Conservation (phyloP, 2,113 vertebrate genomes). For the Burhinus bistriatus region DNA sequence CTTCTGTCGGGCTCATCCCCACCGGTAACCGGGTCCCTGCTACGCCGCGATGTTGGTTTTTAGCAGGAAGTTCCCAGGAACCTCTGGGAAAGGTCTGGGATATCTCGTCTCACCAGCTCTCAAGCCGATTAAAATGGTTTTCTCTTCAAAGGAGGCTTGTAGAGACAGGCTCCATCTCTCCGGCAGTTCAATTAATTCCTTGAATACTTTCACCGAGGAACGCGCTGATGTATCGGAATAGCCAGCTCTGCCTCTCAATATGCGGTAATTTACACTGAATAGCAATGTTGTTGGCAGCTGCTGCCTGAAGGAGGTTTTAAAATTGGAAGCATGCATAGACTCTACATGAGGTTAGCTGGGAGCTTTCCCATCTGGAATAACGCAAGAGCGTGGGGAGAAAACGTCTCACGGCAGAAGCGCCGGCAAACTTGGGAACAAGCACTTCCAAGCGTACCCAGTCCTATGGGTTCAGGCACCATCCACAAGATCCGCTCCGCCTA, state of each 20-base stretch:
- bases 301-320: neutral
- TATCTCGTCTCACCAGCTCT: neutral
- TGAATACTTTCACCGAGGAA: neutral
- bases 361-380: neutral
- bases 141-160: neutral
- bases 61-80: neutral
- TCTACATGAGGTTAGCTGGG: fast-evolving
- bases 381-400: neutral
- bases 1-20: neutral
- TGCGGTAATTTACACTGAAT: fast-evolving
- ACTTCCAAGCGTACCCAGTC: neutral
- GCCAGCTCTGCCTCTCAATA: neutral
- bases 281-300: neutral
- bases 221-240: neutral
- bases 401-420: neutral
- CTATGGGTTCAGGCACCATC: neutral
- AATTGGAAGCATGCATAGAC: fast-evolving
- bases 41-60: neutral
- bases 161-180: neutral
- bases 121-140: neutral
- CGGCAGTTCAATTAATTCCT: neutral
- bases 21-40: neutral
- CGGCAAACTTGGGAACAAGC: neutral
- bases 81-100: neutral
- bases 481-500: neutral